Evolutionary conservation across 2,797 vertebrate genomes (phyloP), one percentile per base, ranked within the genome.

Genomic region (Cyprinodon diabolis): DNA sequence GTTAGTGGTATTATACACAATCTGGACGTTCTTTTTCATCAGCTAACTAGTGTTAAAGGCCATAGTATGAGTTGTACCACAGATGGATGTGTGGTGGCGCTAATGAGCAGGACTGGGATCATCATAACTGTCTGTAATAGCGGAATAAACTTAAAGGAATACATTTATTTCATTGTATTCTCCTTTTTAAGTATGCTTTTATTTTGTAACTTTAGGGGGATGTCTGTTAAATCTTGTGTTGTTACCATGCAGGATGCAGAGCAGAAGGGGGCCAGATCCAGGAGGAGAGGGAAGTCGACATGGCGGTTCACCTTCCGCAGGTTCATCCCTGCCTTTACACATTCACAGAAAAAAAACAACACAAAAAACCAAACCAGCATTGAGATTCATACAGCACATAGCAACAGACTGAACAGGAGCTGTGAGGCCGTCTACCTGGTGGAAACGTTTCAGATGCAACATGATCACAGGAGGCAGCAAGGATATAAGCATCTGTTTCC

Each of bases 281-380:
- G 90, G 72, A 95, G 79, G 52, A 98, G 88, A 17, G 98, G 97
- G 76, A 99, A 99, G 90, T 99, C 97, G 73, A 99, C 98, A 25
- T 99, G 98, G 67, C 97, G 96, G 81, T 98, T 99, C 55, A 99
- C 97, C 88, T 99, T 99, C 63, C 97, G 94, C 76, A 99, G 93
- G 90, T 95, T 98, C 95, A 98, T 96, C 75, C 98, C 98, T 87
- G 97, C 96, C 98, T 99, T 88, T 13, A 83, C 65, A 81, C 6
- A 21, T 2, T 10, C 11, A 48, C 25, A 48, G 23, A 23, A 19
- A n/a, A 30, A 30, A 30, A 30, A 82, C 45, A 57, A n/a, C 49
- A 54, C 68, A 45, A 40, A 49, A 49, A 6, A 51, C 0, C 56
- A 1, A 69, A 0, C 43, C 40, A 30, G 40, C 25, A 72, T 5